Evolutionary conservation across 2,113 vertebrate genomes (phyloP), one percentile per base, ranked within the genome.

Genomic region (Colistium nudipinnis): DNA sequence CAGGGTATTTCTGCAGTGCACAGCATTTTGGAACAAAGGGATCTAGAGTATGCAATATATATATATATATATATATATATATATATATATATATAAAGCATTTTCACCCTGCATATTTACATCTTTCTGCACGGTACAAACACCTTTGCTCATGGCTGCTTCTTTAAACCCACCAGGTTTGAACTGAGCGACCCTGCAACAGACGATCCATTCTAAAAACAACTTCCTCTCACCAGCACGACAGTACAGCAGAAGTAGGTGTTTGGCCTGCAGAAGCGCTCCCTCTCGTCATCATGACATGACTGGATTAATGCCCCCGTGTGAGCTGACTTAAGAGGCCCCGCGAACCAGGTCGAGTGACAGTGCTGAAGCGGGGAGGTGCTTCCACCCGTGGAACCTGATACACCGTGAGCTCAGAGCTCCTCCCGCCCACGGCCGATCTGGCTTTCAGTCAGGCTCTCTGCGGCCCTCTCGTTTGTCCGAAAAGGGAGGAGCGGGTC

Each of bases 321-420:
- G 47, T 72, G 49, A 62, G 51, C 41, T 17, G 27, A 63, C 55
- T 64, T 22, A 59, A 74, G 27, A 1, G n/a, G 24, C 25, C 44
- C 62, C n/a, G 17, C 30, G 48, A 79, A 82, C n/a, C 3, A 82
- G 72, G 56, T 62, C 2, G 47, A 54, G 41, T 57, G 67, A 66
- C 61, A 4, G 31, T 33, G 49, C 52, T 20, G 61, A 43, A 63
- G 62, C 62, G 11, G 61, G 67, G 49, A 25, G 77, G 36, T 10
- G 55, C 70, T 75, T 82, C 64, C 70, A 83, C 76, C 81, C 49
- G 72, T 62, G 87, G 11, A 83, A 89, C 78, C 62, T 6, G 75
- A 89, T 73, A 77, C 62, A 7, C 53, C 22, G 1, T 3, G 36
- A 67, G 66, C 39, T 6, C 36, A 31, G 36, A 55, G 63, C 47